These are phyloP conservation scores for Halisarca cf. caerulea DNA, from an alignment of 37 sponge, comb jelly and placozoan species.

Conservation along the genomic window DNA sequence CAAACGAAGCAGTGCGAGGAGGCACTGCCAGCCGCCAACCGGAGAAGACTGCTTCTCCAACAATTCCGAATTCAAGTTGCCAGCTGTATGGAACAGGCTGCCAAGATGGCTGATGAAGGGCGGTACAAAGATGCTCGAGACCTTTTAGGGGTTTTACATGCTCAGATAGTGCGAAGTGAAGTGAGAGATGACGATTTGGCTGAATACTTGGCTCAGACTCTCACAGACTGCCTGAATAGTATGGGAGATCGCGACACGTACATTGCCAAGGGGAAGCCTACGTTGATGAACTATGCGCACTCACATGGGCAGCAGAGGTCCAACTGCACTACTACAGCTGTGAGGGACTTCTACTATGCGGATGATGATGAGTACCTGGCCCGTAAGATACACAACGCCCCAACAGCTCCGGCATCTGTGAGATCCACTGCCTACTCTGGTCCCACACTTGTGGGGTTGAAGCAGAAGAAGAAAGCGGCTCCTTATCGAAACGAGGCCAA, in stretches of 20 bases:
- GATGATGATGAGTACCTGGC: neutral
- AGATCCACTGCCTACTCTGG: neutral
- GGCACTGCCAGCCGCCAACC: conserved; percentile 33
- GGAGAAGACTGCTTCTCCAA: conserved; percentile 62
- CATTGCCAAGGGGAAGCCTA: conserved; percentile 52
- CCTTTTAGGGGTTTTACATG: conserved; percentile 25
- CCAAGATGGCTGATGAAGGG: conserved; percentile 52
- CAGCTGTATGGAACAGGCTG: conserved; percentile 51
- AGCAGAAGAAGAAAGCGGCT: neutral
- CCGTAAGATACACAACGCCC: neutral
- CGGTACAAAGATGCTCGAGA: conserved; percentile 61
- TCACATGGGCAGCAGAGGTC: conserved; percentile 88
- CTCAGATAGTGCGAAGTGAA: conserved; percentile 29
- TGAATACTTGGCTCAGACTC: conserved; percentile 56
- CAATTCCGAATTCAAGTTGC: conserved; percentile 63
- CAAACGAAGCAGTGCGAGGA: conserved; percentile 31
- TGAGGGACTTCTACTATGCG: neutral
- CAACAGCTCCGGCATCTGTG: neutral
- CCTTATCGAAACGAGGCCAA: neutral
- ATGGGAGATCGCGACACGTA: conserved; percentile 61
- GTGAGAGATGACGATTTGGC: conserved; percentile 39
- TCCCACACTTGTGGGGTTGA: neutral
- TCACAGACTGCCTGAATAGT: conserved; percentile 59
- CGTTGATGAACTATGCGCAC: conserved; percentile 44
- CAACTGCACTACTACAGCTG: conserved; percentile 1